Evolutionary conservation across 2,888 invertebrate species (phyloP).

Genomic region (Leptinotarsa juncta): DNA sequence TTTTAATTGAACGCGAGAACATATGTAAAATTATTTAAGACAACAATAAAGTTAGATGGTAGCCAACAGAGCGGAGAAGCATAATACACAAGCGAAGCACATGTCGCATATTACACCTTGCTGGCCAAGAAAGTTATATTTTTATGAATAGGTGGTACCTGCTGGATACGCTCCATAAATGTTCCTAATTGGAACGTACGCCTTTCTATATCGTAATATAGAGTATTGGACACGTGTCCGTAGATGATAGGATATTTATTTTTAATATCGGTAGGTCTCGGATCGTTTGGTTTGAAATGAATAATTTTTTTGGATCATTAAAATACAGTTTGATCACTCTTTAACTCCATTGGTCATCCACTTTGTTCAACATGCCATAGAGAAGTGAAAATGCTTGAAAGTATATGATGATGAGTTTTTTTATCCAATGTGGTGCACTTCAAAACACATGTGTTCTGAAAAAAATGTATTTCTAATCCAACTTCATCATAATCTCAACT

Average conservation of each 20-base stretch:
- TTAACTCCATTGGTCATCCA: too few relatives aligned
- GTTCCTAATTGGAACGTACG: neutral
- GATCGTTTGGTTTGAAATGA: neutral
- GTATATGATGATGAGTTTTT: too few relatives aligned
- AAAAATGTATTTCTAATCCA: too few relatives aligned
- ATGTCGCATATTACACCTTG: constrained; percentile 8
- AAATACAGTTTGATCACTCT: too few relatives aligned
- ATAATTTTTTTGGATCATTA: too few relatives aligned
- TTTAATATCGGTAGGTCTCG: neutral
- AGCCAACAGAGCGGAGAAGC: constrained; percentile 4
- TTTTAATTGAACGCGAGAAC: constrained; percentile 6
- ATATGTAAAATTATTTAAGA: constrained; percentile 11
- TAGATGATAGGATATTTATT: neutral
- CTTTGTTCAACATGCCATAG: too few relatives aligned
- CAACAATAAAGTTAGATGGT: constrained; percentile 3
- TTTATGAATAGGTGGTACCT: neutral
- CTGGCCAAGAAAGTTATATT: neutral
- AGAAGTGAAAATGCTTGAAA: too few relatives aligned
- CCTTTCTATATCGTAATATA: neutral
- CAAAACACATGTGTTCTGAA: too few relatives aligned
- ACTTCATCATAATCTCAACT: too few relatives aligned
- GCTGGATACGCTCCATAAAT: constrained; percentile 4
- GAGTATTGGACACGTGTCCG: constrained; percentile 2
- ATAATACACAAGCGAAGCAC: neutral
- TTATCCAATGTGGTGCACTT: too few relatives aligned